Evolutionary conservation across 1,140 invertebrate genomes (phyloP).

Genomic region (Drosophila micromelanica): DNA sequence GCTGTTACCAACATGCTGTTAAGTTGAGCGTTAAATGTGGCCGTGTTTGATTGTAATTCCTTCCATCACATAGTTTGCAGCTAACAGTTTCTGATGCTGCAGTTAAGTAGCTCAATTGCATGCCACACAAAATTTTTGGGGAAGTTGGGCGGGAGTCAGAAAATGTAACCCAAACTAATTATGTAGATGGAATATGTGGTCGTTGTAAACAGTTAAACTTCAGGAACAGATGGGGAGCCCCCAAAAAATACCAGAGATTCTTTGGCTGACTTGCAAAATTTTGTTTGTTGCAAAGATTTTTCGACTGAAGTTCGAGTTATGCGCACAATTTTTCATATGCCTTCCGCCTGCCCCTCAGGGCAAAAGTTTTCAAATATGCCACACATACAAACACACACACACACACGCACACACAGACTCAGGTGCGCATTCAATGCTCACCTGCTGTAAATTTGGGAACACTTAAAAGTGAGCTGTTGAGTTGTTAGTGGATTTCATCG

Average conservation of each 20-base stretch:
- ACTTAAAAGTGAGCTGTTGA: constrained; percentile 44
- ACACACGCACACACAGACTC: constrained; percentile 9
- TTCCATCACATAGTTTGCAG: constrained; percentile 26
- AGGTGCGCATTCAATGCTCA: constrained; percentile 12
- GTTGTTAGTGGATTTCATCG: constrained; percentile 41
- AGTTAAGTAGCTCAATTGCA: constrained; percentile 20
- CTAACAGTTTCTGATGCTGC: constrained; percentile 15
- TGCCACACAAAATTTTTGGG: not conserved
- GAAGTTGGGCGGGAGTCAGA: too few relatives aligned
- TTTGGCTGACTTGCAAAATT: constrained; percentile 34
- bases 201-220: constrained; percentile 26
- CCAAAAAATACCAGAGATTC: constrained; percentile 34
- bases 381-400: constrained; percentile 16
- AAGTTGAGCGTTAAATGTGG: constrained; percentile 21
- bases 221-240: not conserved
- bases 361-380: constrained; percentile 58
- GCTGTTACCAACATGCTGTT: constrained; percentile 32
- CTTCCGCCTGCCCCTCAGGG: not conserved
- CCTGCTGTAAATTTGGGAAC: constrained; percentile 38
- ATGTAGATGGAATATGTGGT: constrained; percentile 24
- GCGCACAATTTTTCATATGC: constrained; percentile 48
- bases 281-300: constrained; percentile 48
- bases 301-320: constrained; percentile 45
- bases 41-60: not conserved
- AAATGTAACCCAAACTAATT: constrained; percentile 30